Evolutionary conservation across 2,113 vertebrate genomes (phyloP).

Genomic region (Onychostoma macrolepis): DNA sequence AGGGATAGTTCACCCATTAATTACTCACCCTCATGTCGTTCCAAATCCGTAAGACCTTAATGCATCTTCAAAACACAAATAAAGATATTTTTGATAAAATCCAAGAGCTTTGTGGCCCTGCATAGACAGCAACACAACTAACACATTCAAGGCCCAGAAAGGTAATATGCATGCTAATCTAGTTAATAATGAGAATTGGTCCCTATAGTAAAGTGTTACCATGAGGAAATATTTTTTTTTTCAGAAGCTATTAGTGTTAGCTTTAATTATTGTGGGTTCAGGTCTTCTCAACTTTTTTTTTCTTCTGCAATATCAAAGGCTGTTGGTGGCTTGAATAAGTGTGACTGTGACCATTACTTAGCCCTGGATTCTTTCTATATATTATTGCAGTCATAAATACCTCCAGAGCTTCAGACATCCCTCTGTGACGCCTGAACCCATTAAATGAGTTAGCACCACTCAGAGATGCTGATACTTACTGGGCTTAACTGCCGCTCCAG

Average conservation of each 20-base stretch:
- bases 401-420: conserved; percentile 23
- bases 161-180: too few species aligned
- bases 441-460: conserved; percentile 37
- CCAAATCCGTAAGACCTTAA: too few species aligned
- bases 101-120: too few species aligned
- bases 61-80: too few species aligned
- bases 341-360: conserved; percentile 41
- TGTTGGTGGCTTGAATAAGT: not conserved
- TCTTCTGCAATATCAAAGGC: conserved; percentile 38
- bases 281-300: conserved; percentile 9
- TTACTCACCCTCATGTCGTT: too few species aligned
- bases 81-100: too few species aligned
- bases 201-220: conserved; percentile 32
- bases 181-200: too few species aligned
- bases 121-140: too few species aligned
- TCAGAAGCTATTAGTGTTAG: conserved; percentile 24
- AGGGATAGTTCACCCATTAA: too few species aligned
- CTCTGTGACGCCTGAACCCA: conserved; percentile 11
- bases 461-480: not conserved
- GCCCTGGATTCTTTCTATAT: conserved; percentile 41
- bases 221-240: not conserved
- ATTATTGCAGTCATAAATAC: conserved; percentile 62
- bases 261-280: not conserved
- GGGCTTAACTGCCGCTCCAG: conserved; percentile 14
- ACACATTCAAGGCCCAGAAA: too few species aligned